Conservation (phyloP, 2,797 vertebrate species). For the Rhinoraja longicauda region DNA sequence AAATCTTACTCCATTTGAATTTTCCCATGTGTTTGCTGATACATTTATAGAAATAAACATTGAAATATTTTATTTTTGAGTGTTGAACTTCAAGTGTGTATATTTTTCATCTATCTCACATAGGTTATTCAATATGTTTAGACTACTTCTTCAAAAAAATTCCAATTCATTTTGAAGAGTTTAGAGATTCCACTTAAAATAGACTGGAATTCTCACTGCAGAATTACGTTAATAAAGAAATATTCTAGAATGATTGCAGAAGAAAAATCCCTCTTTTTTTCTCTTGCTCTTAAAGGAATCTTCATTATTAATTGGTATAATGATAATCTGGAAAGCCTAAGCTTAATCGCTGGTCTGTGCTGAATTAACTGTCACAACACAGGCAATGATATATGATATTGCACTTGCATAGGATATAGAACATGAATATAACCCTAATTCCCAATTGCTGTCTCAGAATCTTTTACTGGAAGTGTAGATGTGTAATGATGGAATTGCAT, state of each 20-base stretch:
- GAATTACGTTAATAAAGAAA: not conserved
- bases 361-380: not conserved
- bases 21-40: not conserved
- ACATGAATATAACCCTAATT: not conserved
- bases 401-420: not conserved
- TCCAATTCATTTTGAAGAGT: not conserved
- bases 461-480: not conserved
- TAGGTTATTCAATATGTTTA: not conserved
- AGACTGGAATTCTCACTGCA: not conserved
- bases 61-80: not conserved
- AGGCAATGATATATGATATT: too few species aligned
- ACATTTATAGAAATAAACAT: not conserved
- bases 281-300: not conserved
- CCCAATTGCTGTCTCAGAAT: not conserved
- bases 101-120: not conserved
- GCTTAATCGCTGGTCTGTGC: not conserved
- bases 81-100: not conserved
- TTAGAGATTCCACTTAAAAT: not conserved
- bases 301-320: not conserved
- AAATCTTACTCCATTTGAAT: not conserved
- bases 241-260: not conserved
- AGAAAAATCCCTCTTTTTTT: not conserved
- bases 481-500: not conserved
- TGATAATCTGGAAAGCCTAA: not conserved
- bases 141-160: not conserved